Evolutionary conservation across 2,797 vertebrate genomes (phyloP).

Genomic region (Sebastes kiyomatsui): DNA sequence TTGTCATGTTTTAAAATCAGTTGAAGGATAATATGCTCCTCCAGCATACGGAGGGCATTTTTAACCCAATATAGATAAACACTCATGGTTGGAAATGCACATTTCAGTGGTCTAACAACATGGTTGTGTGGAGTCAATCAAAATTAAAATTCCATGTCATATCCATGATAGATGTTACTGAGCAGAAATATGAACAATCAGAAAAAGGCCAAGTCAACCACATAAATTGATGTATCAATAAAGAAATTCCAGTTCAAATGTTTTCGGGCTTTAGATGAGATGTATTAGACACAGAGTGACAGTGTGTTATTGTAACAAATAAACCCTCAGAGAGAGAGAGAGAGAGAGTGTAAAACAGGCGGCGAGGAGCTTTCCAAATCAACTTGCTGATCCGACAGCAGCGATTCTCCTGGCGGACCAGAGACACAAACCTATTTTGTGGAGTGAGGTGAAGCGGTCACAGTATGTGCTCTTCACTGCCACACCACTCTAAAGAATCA

Average conservation of each 20-base stretch:
- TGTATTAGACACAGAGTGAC: background rate
- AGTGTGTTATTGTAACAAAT: background rate
- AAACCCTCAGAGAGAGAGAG: background rate
- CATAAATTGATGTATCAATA: background rate
- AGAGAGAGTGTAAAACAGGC: background rate
- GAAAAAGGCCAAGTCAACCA: background rate
- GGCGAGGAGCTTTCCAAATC: conserved; percentile 2
- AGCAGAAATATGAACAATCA: background rate
- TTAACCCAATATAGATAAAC: background rate
- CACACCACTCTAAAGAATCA: conserved; percentile 57
- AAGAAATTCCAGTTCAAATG: background rate
- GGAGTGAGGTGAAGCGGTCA: conserved; percentile 64
- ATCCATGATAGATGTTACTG: background rate
- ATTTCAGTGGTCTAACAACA: background rate
- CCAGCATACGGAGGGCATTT: background rate
- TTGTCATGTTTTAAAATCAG: no score
- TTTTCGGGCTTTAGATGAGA: background rate
- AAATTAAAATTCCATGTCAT: background rate
- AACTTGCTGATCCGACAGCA: conserved; percentile 33
- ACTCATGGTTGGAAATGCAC: no score
- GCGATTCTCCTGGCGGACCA: conserved; percentile 24
- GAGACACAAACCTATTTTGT: conserved; percentile 42
- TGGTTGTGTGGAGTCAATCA: background rate
- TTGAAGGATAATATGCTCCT: background rate
- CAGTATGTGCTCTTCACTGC: conserved; percentile 50